A percentile compares a stretch with the other conserved stretches of the same genome.
These are phyloP conservation scores for Empidonax traillii DNA, from an alignment of 2,113 vertebrate species.

Conservation along the genomic window DNA sequence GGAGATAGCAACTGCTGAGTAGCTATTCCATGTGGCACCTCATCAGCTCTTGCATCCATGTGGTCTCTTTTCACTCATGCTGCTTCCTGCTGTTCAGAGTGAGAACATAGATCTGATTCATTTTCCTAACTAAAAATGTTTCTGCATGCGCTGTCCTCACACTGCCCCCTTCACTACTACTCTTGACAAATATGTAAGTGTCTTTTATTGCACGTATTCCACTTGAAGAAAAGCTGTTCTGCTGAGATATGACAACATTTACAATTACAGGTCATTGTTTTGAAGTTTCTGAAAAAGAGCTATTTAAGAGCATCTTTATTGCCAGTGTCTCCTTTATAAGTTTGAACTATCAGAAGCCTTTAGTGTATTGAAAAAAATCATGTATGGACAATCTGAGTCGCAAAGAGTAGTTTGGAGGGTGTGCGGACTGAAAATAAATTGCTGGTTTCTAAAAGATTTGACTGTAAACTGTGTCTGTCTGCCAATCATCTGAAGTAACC, in stretches of 20 bases:
- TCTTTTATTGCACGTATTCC: background rate
- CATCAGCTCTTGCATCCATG: background rate
- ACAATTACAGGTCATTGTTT: slow-evolving; percentile 18
- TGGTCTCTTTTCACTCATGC: background rate
- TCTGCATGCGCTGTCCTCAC: background rate
- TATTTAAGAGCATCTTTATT: background rate
- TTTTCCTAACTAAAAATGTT: background rate
- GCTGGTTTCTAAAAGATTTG: background rate
- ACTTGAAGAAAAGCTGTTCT: background rate
- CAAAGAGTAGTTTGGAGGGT: background rate
- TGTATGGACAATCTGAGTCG: background rate
- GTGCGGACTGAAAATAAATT: slow-evolving; percentile 15
- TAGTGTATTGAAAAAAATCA: background rate
- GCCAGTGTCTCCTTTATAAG: background rate
- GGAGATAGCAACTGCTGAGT: background rate
- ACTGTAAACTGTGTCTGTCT: background rate
- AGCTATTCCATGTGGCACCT: background rate
- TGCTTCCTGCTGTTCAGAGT: background rate
- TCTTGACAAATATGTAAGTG: background rate
- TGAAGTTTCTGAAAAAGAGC: slow-evolving; percentile 18
- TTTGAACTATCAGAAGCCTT: background rate
- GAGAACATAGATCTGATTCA: background rate
- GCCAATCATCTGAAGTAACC: background rate
- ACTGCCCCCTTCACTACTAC: background rate
- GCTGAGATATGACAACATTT: background rate